Conservation (phyloP, 2,797 vertebrate species). For the Gymnothorax reevesii region DNA sequence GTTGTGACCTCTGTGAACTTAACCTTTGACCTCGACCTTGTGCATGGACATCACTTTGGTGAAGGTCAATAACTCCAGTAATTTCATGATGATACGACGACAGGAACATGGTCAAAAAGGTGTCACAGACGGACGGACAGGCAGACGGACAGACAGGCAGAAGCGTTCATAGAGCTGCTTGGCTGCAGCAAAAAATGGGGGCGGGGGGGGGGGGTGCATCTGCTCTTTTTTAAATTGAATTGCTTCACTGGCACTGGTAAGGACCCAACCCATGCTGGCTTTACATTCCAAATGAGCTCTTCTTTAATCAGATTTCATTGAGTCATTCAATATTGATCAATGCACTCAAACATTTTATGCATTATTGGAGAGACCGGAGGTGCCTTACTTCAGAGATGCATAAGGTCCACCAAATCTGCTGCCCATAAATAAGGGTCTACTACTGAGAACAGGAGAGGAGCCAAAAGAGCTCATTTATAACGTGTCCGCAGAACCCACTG, state of each 20-base stretch:
- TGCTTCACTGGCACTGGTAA: neutral
- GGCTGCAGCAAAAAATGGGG: too few species aligned
- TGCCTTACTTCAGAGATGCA: neutral
- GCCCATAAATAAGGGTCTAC: neutral
- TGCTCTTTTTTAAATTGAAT: neutral
- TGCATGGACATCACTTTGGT: too few species aligned
- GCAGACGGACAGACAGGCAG: too few species aligned
- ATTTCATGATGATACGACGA: too few species aligned
- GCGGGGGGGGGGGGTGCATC: too few species aligned
- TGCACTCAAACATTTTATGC: neutral
- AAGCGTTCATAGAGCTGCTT: too few species aligned
- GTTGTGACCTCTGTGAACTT: too few species aligned
- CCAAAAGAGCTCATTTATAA: neutral
- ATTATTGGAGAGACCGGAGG: neutral
- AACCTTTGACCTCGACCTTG: too few species aligned
- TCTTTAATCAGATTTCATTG: neutral
- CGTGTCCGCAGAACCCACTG: neutral
- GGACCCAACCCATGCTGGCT: neutral
- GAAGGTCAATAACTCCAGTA: too few species aligned
- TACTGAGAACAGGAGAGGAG: neutral
- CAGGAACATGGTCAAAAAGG: too few species aligned
- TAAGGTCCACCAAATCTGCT: neutral
- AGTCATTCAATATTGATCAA: neutral
- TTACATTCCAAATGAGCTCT: neutral
- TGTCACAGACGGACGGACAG: too few species aligned